Percentiles rank a stretch among this genome's conserved stretches.
Conservation (phyloP, 2,113 vertebrate species). For the Emydura subglobosa region DNA sequence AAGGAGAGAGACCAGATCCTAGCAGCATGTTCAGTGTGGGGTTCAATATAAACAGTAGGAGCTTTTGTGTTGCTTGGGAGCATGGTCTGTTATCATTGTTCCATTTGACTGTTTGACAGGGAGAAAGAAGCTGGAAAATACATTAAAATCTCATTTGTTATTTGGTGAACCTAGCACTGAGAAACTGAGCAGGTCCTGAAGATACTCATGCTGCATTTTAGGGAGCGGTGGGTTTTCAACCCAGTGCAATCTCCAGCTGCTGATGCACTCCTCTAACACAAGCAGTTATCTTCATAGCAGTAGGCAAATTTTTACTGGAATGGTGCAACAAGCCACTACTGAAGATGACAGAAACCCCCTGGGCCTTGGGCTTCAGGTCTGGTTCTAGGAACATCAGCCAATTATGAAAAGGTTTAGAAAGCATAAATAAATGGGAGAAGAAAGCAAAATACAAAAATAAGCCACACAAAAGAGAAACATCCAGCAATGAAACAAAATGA, state of each 20-base stretch:
- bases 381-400: slow-evolving; percentile 40
- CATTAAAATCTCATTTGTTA: neutral
- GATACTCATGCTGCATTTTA: slow-evolving; percentile 30
- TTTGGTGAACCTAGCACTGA: slow-evolving; percentile 22
- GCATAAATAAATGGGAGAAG: slow-evolving; percentile 38
- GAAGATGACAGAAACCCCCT: slow-evolving; percentile 54
- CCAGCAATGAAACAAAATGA: slow-evolving; percentile 29
- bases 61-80: neutral
- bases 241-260: slow-evolving; percentile 50
- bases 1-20: neutral
- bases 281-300: slow-evolving; percentile 39
- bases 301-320: slow-evolving; percentile 51
- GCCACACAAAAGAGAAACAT: slow-evolving; percentile 21
- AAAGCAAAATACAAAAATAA: slow-evolving; percentile 45
- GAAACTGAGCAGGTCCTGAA: slow-evolving; percentile 20
- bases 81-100: neutral
- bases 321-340: slow-evolving; percentile 28
- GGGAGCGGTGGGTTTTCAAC: slow-evolving; percentile 21
- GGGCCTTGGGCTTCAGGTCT: slow-evolving; percentile 33
- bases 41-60: neutral
- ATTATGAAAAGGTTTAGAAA: slow-evolving; percentile 27
- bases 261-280: slow-evolving; percentile 37
- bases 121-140: slow-evolving; percentile 25
- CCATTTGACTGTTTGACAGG: neutral
- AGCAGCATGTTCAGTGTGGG: neutral